Evolutionary conservation across 2,113 vertebrate genomes (phyloP).

Genomic region (Morone chrysops): DNA sequence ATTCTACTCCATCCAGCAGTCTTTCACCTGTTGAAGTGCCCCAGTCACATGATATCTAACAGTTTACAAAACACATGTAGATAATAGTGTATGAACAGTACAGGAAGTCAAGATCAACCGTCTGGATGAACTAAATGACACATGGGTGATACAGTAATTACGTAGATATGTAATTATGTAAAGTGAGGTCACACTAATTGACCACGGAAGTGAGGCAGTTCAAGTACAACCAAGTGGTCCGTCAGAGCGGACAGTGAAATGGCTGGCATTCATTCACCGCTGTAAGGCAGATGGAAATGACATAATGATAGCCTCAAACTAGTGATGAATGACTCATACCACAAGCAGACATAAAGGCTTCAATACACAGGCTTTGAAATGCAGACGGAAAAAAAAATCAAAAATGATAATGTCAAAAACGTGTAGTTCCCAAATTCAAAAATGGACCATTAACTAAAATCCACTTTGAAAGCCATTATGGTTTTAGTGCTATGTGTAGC

Average conservation of each 20-base stretch:
- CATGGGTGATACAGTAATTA: conserved; percentile 28
- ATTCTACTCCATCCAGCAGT: neutral
- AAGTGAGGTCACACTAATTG: conserved; percentile 49
- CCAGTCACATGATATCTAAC: neutral
- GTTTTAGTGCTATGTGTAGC: neutral
- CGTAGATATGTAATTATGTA: conserved; percentile 41
- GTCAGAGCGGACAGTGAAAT: conserved; percentile 12
- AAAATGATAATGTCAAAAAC: neutral
- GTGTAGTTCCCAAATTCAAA: neutral
- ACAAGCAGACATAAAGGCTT: neutral
- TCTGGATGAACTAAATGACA: conserved; percentile 24
- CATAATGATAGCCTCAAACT: conserved; percentile 9
- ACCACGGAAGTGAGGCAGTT: conserved; percentile 14
- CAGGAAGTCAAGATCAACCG: conserved; percentile 5
- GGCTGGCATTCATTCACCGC: conserved; percentile 11
- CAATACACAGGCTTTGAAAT: conserved; percentile 27
- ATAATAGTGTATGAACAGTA: neutral
- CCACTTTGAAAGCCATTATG: neutral
- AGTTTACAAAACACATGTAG: neutral
- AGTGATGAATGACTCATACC: conserved; percentile 11
- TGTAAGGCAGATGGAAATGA: conserved; percentile 18
- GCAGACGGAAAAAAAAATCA: neutral
- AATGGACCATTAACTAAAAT: neutral
- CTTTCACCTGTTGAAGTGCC: conserved; percentile 25
- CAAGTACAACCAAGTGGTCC: neutral